These are phyloP conservation scores for Herpailurus yagouaroundi DNA, from an alignment of 2,113 vertebrate genomes.

Conservation along the genomic window DNA sequence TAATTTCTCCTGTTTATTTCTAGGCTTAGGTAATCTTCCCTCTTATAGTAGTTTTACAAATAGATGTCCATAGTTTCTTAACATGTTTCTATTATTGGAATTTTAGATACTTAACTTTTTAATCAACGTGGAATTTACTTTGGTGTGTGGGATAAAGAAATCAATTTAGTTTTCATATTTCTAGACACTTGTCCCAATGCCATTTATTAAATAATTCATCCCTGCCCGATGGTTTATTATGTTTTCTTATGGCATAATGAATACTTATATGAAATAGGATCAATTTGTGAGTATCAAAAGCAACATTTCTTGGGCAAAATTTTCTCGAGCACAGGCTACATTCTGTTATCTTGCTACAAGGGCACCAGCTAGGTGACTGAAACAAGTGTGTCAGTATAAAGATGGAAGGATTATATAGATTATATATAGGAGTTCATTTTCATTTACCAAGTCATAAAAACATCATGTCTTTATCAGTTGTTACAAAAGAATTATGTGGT, in stretches of 20 bases:
- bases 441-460: constrained; percentile 34
- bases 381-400: background rate
- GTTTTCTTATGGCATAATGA: background rate
- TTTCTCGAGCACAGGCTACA: background rate
- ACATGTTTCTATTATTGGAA: constrained; percentile 22
- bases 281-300: background rate
- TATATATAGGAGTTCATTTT: background rate
- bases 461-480: background rate
- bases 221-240: background rate
- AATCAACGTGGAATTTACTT: constrained; percentile 18
- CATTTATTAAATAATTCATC: background rate
- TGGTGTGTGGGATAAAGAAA: background rate
- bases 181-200: background rate
- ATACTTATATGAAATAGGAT: background rate
- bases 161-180: constrained; percentile 16
- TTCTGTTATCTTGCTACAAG: constrained; percentile 33
- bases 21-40: constrained; percentile 1
- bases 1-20: constrained; percentile 30
- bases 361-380: background rate
- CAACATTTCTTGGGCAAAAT: constrained; percentile 33
- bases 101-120: constrained; percentile 38
- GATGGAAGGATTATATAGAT: background rate
- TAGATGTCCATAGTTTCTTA: background rate
- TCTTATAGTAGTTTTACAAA: background rate
- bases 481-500: constrained; percentile 17